A percentile compares a stretch with the other conserved stretches of the same genome.
phyloP scores from a whole-genome alignment of 2,797 vertebrate species.

The Micromesistius poutassou region DNA sequence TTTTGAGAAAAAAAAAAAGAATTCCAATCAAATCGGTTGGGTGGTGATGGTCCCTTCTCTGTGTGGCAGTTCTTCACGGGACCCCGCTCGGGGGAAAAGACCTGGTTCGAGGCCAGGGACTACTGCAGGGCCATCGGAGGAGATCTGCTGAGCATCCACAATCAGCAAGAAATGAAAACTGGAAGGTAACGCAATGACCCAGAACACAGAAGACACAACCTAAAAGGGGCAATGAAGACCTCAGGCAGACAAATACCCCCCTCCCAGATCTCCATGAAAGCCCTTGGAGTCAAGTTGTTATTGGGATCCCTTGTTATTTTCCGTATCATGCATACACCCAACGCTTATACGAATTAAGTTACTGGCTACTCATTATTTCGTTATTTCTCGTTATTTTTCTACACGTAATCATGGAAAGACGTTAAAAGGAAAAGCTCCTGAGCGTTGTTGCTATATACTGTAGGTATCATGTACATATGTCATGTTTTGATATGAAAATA shows the following conservation, averaged over 20 bases:
- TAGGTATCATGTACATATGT: neutral
- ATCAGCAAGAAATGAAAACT: conserved; percentile 55
- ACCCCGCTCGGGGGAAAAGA: conserved; percentile 66
- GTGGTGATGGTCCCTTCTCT: neutral
- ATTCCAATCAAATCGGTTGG: neutral
- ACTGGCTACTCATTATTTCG: too few species aligned
- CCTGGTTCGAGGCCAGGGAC: conserved; percentile 84
- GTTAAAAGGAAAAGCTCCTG: too few species aligned
- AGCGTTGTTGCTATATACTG: too few species aligned
- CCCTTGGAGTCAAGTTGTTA: too few species aligned
- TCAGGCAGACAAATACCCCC: neutral
- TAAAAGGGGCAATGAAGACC: neutral
- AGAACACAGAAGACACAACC: neutral
- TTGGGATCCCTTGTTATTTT: too few species aligned
- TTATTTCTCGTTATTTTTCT: too few species aligned
- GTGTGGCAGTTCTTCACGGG: conserved; percentile 59
- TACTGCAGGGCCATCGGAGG: conserved; percentile 85
- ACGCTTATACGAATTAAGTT: too few species aligned
- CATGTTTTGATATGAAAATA: neutral
- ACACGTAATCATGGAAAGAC: too few species aligned
- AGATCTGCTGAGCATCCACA: conserved; percentile 83
- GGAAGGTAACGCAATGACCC: conserved; percentile 19
- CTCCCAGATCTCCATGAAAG: too few species aligned
- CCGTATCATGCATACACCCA: too few species aligned
- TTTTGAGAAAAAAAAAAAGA: neutral